Conservation (phyloP, 2,888 invertebrate genomes). For the Brachypterus glaber region DNA sequence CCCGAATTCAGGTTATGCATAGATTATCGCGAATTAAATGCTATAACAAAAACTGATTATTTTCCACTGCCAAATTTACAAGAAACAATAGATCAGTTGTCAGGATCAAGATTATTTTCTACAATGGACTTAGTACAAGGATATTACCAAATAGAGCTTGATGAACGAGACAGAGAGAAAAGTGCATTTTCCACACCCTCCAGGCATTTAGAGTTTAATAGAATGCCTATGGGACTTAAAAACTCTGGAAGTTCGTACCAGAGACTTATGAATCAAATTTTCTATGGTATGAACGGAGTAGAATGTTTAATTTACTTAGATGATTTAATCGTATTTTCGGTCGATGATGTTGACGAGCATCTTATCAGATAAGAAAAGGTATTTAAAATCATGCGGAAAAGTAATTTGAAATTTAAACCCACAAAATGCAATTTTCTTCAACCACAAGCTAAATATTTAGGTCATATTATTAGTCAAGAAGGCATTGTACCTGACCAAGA, state of each 20-base stretch:
- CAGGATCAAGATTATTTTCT: constrained; percentile 21
- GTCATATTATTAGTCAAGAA: constrained; percentile 12
- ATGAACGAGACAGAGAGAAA: no score
- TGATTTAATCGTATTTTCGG: constrained; percentile 18
- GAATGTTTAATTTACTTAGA: constrained; percentile 18
- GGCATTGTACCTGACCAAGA: constrained; percentile 6
- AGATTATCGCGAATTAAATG: no score
- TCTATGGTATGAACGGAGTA: constrained; percentile 22
- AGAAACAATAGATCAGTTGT: no score
- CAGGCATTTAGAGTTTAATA: no score
- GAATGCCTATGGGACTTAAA: no score
- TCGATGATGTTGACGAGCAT: constrained; percentile 6
- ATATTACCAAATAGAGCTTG: no score
- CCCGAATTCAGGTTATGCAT: constrained; percentile 17
- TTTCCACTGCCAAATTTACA: constrained; percentile 22
- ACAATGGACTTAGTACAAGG: constrained; percentile 23
- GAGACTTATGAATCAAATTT: constrained; percentile 29
- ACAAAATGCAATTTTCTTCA: no score
- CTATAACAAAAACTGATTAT: constrained; percentile 18
- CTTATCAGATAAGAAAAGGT: constrained; percentile 5
- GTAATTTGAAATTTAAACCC: constrained; percentile 19
- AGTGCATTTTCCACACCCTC: no score
- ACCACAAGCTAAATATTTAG: constrained; percentile 20
- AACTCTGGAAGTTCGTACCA: no score
- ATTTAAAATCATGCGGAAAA: constrained; percentile 8